Evolutionary conservation across 1,140 invertebrate species (phyloP).

Genomic region (Anastrepha ludens): DNA sequence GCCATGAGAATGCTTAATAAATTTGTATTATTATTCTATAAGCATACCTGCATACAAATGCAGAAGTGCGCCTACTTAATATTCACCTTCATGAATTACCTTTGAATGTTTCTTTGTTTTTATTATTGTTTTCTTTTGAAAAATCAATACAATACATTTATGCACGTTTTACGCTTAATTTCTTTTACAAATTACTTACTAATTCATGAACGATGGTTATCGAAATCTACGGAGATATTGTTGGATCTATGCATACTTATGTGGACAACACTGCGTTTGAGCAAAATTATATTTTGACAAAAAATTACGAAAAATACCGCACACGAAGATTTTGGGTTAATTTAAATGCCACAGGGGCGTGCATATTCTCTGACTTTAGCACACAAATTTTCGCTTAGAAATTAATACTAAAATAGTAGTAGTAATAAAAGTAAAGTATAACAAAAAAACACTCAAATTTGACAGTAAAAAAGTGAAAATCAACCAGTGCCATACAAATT

Average conservation of each 20-base stretch:
- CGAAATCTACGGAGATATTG: not conserved
- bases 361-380: not conserved
- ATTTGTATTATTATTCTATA: too few species aligned
- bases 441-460: not conserved
- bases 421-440: not conserved
- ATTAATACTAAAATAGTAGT: not conserved
- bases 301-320: not conserved
- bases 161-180: constrained; percentile 10
- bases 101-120: not conserved
- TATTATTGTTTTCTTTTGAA: not conserved
- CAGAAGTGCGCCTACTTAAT: not conserved
- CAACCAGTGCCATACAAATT: not conserved
- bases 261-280: not conserved
- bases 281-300: not conserved
- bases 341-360: not conserved
- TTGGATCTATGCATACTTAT: not conserved
- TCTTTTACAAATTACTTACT: not conserved
- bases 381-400: not conserved
- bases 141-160: not conserved
- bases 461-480: not conserved
- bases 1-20: too few species aligned
- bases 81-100: not conserved
- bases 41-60: too few species aligned
- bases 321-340: not conserved
- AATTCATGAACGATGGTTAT: not conserved